phyloP scores from a whole-genome alignment of 2,888 invertebrate genomes.

The Drosophila picticornis region DNA sequence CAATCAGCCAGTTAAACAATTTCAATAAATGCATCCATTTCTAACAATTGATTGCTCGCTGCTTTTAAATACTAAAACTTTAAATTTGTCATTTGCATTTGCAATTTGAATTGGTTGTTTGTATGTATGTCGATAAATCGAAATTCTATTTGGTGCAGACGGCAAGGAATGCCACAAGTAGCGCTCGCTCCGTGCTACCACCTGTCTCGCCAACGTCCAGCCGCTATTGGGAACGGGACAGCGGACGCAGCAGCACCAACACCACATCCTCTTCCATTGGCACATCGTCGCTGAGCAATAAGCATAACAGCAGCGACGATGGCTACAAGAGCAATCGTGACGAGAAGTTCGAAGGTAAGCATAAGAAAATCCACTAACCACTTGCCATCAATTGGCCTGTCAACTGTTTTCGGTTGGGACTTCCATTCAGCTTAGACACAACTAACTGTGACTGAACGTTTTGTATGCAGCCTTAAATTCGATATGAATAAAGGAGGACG shows the following conservation, averaged over 20 bases:
- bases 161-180: slow-evolving; percentile 76
- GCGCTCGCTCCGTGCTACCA: slow-evolving; percentile 81
- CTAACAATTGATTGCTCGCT: slow-evolving; percentile 51
- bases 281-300: slow-evolving; percentile 68
- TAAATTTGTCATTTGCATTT: slow-evolving; percentile 28
- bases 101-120: slow-evolving; percentile 1
- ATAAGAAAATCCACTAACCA: not conserved
- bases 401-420: not conserved
- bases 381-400: not conserved
- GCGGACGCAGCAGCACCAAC: slow-evolving; percentile 57
- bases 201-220: slow-evolving; percentile 84
- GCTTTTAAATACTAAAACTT: slow-evolving; percentile 42
- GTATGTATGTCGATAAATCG: slow-evolving; percentile 13
- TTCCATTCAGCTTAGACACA: not conserved
- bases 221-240: slow-evolving; percentile 84
- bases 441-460: not conserved
- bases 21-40: slow-evolving; percentile 42
- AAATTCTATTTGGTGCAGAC: slow-evolving; percentile 30
- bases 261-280: slow-evolving; percentile 70
- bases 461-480: not conserved
- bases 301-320: slow-evolving; percentile 72
- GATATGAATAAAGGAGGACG: not conserved
- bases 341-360: slow-evolving; percentile 84
- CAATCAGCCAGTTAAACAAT: slow-evolving; percentile 9
- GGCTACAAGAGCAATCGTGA: slow-evolving; percentile 73